Percentiles rank a stretch among this genome's conserved stretches.
Conservation (phyloP, 2,888 invertebrate species). For the Atethmia centrago region DNA sequence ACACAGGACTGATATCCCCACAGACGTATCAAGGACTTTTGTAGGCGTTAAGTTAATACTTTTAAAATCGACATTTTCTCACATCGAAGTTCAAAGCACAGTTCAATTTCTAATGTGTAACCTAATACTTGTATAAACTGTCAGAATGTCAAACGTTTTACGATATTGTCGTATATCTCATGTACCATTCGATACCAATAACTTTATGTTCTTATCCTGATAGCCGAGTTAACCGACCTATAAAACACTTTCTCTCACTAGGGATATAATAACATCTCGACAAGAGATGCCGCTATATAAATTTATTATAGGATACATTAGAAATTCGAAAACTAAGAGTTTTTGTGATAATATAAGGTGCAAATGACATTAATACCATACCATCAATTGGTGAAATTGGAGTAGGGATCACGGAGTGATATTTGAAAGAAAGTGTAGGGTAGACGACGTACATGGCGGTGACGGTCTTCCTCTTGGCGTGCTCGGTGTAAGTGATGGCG, state of each 20-base stretch:
- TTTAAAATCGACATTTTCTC: not conserved
- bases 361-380: slow-evolving; percentile 11
- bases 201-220: slow-evolving; percentile 52
- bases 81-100: not conserved
- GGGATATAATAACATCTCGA: slow-evolving; percentile 14
- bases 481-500: too few species aligned
- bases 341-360: slow-evolving; percentile 8
- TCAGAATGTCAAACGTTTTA: slow-evolving; percentile 46
- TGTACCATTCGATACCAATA: slow-evolving; percentile 35
- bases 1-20: not conserved
- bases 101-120: slow-evolving; percentile 31
- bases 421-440: too few species aligned
- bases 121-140: slow-evolving; percentile 29
- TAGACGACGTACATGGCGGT: too few species aligned
- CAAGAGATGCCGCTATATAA: slow-evolving; percentile 13
- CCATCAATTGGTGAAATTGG: slow-evolving; percentile 11
- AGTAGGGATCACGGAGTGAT: not conserved
- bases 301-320: slow-evolving; percentile 36
- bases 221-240: slow-evolving; percentile 16
- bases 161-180: slow-evolving; percentile 33
- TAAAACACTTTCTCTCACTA: slow-evolving; percentile 53
- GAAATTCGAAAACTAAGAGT: slow-evolving; percentile 9
- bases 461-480: too few species aligned
- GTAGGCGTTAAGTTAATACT: slow-evolving; percentile 5
- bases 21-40: not conserved